A percentile compares a stretch with the other conserved stretches of the same genome.
phyloP scores from a whole-genome alignment of 2,797 vertebrate genomes.

The Semotilus atromaculatus region DNA sequence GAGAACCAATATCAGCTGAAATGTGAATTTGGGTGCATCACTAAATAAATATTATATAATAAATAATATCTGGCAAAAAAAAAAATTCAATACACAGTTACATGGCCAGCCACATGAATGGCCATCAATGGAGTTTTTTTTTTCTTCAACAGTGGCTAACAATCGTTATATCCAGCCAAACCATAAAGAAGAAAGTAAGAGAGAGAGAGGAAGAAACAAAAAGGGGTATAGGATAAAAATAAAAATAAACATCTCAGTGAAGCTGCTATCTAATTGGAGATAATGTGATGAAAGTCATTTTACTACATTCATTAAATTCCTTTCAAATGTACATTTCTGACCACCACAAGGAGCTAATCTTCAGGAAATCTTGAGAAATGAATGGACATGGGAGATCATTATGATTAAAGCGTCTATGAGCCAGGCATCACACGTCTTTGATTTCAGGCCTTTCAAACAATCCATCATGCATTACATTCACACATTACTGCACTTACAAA shows the following conservation, averaged over 20 bases:
- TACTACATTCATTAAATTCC: conserved; percentile 34
- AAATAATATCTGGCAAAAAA: neutral
- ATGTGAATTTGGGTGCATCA: neutral
- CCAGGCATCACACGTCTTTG: neutral
- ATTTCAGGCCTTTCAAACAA: conserved; percentile 14
- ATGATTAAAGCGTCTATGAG: conserved; percentile 18
- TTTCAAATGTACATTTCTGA: conserved; percentile 34
- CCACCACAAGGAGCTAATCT: conserved; percentile 21
- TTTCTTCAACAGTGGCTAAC: neutral
- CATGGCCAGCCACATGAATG: neutral
- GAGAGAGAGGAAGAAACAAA: neutral
- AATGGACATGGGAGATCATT: conserved; percentile 20
- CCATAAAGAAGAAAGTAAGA: conserved; percentile 61
- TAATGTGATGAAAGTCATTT: conserved; percentile 65
- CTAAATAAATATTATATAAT: neutral
- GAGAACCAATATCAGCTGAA: neutral
- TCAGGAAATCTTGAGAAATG: conserved; percentile 23
- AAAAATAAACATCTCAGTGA: no score
- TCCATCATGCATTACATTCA: neutral
- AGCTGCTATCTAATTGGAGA: conserved; percentile 78
- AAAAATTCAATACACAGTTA: neutral
- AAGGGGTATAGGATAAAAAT: conserved; percentile 62
- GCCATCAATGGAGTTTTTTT: neutral
- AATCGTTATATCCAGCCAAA: neutral
- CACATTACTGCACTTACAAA: neutral